These are phyloP conservation scores for Pristiophorus japonicus DNA, from an alignment of 2,113 vertebrate species.

Conservation along the genomic window DNA sequence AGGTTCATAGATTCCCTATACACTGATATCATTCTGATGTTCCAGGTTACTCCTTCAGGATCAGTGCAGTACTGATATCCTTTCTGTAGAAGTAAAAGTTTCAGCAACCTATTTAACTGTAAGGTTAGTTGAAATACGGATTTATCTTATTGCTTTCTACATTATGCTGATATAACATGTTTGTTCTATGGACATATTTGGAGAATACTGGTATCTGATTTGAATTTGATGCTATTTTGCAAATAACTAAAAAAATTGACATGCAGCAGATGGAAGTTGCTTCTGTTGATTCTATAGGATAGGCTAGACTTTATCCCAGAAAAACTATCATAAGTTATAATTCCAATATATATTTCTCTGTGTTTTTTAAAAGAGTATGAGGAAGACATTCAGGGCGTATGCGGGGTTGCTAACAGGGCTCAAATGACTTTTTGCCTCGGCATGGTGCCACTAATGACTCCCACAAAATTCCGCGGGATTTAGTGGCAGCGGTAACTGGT, in stretches of 20 bases:
- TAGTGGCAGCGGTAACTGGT: no score
- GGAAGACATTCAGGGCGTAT: no score
- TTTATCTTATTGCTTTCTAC: neutral
- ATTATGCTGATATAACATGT: neutral
- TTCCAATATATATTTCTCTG: neutral
- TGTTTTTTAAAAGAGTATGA: neutral
- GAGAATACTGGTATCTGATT: neutral
- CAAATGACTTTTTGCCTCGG: no score
- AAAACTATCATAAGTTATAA: neutral
- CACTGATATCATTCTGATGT: constrained; percentile 22
- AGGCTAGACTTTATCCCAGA: neutral
- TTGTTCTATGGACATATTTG: neutral
- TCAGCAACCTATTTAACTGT: neutral
- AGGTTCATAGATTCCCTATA: constrained; percentile 13
- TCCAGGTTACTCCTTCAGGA: neutral
- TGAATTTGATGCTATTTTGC: neutral
- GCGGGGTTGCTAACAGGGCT: no score
- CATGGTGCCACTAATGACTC: no score
- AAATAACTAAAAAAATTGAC: neutral
- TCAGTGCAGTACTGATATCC: neutral
- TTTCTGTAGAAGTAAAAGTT: neutral
- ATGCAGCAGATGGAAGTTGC: neutral
- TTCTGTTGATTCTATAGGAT: no score
- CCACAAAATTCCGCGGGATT: no score
- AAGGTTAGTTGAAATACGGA: neutral